Base-by-base conservation (phyloP, 2,797 vertebrate genomes). In the Emys orbicularis region DNA sequence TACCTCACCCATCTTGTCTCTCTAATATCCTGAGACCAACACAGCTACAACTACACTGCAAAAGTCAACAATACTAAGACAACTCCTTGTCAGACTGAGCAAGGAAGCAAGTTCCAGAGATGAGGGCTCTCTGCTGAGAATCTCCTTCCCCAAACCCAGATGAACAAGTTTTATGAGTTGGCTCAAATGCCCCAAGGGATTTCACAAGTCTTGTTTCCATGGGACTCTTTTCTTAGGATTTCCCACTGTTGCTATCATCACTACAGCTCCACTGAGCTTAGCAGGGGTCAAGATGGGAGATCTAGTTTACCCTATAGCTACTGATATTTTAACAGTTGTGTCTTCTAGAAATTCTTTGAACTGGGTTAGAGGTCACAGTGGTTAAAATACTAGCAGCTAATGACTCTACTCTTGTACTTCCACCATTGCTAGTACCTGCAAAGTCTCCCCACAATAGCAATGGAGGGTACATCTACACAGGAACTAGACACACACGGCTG, bases 231-330 rank as follows among this genome's bases (percentile, higher is more conserved):
- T 8, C 49, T 81, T 44, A 2, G n/a, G 31, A 31, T 15, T 44
- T 15, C 49, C 44, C 29, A 53, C 31, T n/a, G n/a, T 44, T 31
- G 6, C 2, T 1, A 44, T 19, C 82, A 12, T 59, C 49, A 34
- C 47, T 18, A 83, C 49, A 5, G 5, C 8, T 13, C n/a, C 1
- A 0, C 4, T 52, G 56, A 16, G 11, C 0, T 41, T 8, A 6
- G 3, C 83, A 0, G 12, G 0, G 0, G 27, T n/a, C 5, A 6
- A 0, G 0, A 34, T n/a, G 6, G 12, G 4, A 0, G 0, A 10
- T 79, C 52, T 44, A 23, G 12, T 19, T 25, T 5, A 56, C 49
- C 49, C 13, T 49, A 83, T 56, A 57, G 82, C 29, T 27, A 47
- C 1, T 0, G 0, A 19, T 31, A 2, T 34, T 44, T 54, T 79